Conservation (phyloP, 2,113 vertebrate species). For the Ochotona princeps region DNA sequence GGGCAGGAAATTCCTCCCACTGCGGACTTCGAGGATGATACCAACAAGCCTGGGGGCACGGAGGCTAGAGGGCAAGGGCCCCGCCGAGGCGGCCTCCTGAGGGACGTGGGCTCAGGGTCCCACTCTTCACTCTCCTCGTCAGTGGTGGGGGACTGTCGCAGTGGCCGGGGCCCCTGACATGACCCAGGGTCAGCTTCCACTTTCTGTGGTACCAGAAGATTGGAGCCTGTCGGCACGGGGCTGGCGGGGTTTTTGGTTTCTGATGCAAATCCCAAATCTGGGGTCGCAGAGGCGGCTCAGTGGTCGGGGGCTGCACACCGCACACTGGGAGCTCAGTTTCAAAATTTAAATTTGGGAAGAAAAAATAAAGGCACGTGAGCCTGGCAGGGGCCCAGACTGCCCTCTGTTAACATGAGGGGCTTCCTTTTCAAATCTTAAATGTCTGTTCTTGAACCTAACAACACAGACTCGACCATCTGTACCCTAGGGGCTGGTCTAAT, state of each 20-base stretch:
- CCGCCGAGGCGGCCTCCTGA: too few species aligned
- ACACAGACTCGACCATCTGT: constrained; percentile 16
- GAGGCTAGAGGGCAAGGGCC: background rate
- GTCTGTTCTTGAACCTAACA: constrained; percentile 36
- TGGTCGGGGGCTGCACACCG: background rate
- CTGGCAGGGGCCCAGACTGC: background rate
- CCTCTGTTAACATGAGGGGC: background rate
- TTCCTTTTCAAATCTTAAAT: background rate
- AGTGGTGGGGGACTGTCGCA: too few species aligned
- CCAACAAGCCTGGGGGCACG: background rate
- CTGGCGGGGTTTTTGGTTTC: too few species aligned
- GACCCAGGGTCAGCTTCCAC: too few species aligned
- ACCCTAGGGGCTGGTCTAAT: background rate
- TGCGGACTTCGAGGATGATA: background rate
- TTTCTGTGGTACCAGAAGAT: too few species aligned
- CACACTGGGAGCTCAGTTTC: background rate
- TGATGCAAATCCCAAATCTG: too few species aligned
- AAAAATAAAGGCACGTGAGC: background rate
- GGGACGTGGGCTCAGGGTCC: too few species aligned
- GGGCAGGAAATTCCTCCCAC: background rate
- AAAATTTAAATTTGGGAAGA: background rate
- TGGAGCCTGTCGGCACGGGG: too few species aligned
- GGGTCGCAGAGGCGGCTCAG: background rate
- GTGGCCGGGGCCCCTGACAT: too few species aligned
- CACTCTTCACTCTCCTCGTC: too few species aligned